phyloP scores from a whole-genome alignment of 2,797 vertebrate genomes.

The Pangasius mekongensis region DNA sequence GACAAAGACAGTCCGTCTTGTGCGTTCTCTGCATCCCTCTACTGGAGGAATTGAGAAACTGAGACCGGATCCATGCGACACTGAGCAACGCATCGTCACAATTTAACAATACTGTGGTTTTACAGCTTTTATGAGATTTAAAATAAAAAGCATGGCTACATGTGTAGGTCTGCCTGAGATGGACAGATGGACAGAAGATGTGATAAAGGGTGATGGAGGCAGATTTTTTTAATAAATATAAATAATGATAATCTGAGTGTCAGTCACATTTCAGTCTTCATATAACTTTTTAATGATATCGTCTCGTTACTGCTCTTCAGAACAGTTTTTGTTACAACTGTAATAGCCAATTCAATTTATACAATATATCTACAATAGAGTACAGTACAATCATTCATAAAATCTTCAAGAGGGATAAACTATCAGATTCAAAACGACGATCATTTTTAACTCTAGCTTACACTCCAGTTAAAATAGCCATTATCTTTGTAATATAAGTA shows the following conservation, averaged over 20 bases:
- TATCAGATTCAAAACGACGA: neutral
- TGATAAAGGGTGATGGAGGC: neutral
- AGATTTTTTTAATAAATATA: no score
- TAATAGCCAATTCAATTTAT: neutral
- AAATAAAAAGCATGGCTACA: neutral
- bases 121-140: neutral
- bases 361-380: neutral
- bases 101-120: neutral
- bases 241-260: no score
- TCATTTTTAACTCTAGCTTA: neutral
- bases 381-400: neutral
- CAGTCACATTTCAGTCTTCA: neutral
- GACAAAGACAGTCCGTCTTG: slow-evolving; percentile 32
- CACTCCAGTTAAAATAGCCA: neutral
- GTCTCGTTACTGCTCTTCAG: neutral
- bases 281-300: neutral
- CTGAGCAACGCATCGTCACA: neutral
- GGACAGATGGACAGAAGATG: neutral
- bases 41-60: slow-evolving; percentile 40
- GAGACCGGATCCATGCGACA: neutral
- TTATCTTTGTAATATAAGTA: neutral
- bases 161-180: neutral
- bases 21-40: slow-evolving; percentile 67
- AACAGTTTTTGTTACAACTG: neutral
- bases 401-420: neutral